Conservation (phyloP, 2,113 vertebrate genomes). For the Electrona antarctica region DNA sequence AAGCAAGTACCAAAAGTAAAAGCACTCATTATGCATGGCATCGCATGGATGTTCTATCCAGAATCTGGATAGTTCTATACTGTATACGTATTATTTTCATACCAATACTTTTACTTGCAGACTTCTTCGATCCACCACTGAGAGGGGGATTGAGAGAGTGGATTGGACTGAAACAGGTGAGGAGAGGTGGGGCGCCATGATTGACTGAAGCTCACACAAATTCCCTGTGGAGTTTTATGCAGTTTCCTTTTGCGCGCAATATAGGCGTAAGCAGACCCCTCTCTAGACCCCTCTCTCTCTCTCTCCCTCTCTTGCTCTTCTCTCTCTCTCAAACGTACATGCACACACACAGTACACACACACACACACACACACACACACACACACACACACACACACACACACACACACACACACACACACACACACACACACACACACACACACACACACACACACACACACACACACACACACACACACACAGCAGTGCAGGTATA, state of each 20-base stretch:
- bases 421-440: too few species aligned
- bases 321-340: not conserved
- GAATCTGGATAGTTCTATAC: too few species aligned
- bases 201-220: constrained; percentile 18
- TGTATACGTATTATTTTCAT: too few species aligned
- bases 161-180: too few species aligned
- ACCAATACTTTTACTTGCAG: too few species aligned
- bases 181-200: not conserved
- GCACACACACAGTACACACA: too few species aligned
- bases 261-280: constrained; percentile 11
- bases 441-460: constrained; percentile 12
- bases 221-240: constrained; percentile 24
- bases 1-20: too few species aligned
- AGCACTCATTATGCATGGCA: too few species aligned
- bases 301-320: not conserved
- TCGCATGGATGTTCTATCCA: too few species aligned
- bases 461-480: not conserved
- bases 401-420: not conserved
- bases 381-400: not conserved
- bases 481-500: constrained; percentile 10
- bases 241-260: constrained; percentile 16
- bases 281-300: not conserved
- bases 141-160: too few species aligned
- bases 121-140: too few species aligned
- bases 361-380: not conserved